These are phyloP conservation scores for Pomatorhinus ruficollis DNA, from an alignment of 2,113 vertebrate genomes.

Conservation along the genomic window DNA sequence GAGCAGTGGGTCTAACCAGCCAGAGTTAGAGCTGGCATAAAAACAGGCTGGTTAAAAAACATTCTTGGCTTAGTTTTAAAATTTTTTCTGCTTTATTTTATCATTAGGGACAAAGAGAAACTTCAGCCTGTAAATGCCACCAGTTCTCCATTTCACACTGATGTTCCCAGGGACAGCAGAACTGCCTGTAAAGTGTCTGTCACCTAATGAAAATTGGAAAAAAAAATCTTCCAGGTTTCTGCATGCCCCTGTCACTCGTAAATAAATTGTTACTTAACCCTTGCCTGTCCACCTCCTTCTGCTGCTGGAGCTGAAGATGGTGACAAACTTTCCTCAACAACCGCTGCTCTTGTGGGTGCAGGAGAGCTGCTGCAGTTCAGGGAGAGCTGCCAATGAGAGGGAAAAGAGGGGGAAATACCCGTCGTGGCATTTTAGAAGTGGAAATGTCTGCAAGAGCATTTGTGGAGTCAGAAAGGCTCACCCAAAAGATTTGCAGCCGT, in stretches of 20 bases:
- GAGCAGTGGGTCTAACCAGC: neutral
- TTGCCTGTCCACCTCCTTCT: neutral
- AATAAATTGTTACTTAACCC: neutral
- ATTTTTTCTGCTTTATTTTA: neutral
- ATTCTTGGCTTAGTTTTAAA: neutral
- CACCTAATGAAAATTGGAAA: neutral
- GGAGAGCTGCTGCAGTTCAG: neutral
- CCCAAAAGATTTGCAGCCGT: rapidly evolving
- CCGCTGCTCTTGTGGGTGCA: rapidly evolving
- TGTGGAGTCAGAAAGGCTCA: neutral
- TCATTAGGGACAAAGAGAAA: conserved; percentile 1
- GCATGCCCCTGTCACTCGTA: rapidly evolving
- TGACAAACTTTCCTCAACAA: neutral
- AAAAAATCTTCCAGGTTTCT: neutral
- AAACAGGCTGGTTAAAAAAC: neutral
- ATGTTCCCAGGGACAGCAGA: neutral
- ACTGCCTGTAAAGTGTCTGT: neutral
- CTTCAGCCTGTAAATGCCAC: conserved; percentile 1
- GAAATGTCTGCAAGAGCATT: neutral
- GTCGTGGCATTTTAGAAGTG: neutral
- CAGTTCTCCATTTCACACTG: neutral
- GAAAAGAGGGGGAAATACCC: neutral
- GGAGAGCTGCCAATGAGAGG: neutral
- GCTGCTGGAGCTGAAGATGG: neutral
- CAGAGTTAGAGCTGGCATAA: neutral